These are phyloP conservation scores for Bryconaethiops microstoma DNA, from an alignment of 2,797 vertebrate genomes.

Conservation along the genomic window DNA sequence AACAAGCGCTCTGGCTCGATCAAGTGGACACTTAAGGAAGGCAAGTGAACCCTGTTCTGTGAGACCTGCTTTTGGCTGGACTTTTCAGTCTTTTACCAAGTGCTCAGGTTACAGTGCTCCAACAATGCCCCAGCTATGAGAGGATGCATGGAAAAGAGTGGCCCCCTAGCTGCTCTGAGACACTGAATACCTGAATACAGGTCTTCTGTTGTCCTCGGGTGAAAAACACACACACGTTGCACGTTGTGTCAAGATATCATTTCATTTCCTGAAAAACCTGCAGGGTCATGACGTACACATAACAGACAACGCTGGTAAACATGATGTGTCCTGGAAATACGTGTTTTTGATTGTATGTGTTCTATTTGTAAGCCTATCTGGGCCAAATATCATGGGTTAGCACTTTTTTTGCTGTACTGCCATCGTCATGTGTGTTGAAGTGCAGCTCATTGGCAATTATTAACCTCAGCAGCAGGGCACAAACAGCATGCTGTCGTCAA, in stretches of 20 bases:
- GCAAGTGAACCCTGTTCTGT: slow-evolving; percentile 68
- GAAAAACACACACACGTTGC: not conserved
- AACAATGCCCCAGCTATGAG: slow-evolving; percentile 38
- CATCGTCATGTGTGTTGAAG: not conserved
- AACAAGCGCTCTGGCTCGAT: slow-evolving; percentile 94
- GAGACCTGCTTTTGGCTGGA: not conserved
- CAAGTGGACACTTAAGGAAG: slow-evolving; percentile 99
- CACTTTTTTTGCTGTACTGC: not conserved
- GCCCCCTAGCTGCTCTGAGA: slow-evolving; percentile 16
- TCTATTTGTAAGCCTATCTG: not conserved
- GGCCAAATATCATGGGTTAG: not conserved
- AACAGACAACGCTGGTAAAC: not conserved
- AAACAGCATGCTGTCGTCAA: slow-evolving; percentile 27
- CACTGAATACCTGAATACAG: slow-evolving; percentile 2
- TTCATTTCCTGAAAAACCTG: not conserved
- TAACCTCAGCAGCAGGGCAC: slow-evolving; percentile 22
- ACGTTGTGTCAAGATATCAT: not conserved
- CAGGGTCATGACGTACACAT: not conserved
- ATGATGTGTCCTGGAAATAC: not conserved
- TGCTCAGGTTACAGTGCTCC: slow-evolving; percentile 45
- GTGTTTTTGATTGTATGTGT: not conserved
- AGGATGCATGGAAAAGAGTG: slow-evolving; percentile 2
- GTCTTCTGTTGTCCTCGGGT: slow-evolving; percentile 21
- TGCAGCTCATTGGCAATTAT: slow-evolving; percentile 28
- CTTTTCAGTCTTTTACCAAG: not conserved